Evolutionary conservation across 2,888 invertebrate species (phyloP), one percentile per base, ranked within the genome.

Genomic region (Campoletis raptor): DNA sequence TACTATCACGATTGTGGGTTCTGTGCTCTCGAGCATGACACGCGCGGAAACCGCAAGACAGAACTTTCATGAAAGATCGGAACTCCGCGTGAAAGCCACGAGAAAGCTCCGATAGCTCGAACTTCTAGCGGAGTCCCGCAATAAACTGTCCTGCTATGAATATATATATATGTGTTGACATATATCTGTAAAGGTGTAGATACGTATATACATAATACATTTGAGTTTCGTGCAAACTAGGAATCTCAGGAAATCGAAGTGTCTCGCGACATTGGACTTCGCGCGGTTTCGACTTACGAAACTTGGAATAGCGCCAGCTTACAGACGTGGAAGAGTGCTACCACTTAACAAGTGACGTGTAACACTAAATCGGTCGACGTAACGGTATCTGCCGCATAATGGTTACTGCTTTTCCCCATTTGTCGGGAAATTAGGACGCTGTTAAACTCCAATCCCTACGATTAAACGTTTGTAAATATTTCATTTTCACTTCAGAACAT

Each of bases 301-400:
- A 89, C 81, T 87, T 88, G 87, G 89, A 83, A 67, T 57, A 66
- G 72, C 69, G 88, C 89, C 89, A 88, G 77, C 70, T 83, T 81
- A 76, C 78, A 81, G 85, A 82, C 52, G 76, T 64, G 74, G 89
- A 90, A 90, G 91, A 92, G 92, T 92, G 91, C 91, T 92, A 92
- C 92, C 92, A 93, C 92, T 93, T 93, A 93, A 91, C 91, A 90
- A 91, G 89, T 91, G 91, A 91, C 91, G 90, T 90, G 89, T 86
- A 85, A 87, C 64, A 40, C 69, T 78, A 83, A 87, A 87, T 81
- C 69, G 61, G 48, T 61, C 72, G 67, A 48, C 73, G 24, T 57
- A 61, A 24, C 37, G 74, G 73, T 67, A 42, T 76, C 79, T 37
- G 54, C 57, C 9, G 66, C 40, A 73, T 54, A 40, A 70, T 48